Conservation (phyloP, 2,797 vertebrate species). For the Synaphobranchus kaupii region DNA sequence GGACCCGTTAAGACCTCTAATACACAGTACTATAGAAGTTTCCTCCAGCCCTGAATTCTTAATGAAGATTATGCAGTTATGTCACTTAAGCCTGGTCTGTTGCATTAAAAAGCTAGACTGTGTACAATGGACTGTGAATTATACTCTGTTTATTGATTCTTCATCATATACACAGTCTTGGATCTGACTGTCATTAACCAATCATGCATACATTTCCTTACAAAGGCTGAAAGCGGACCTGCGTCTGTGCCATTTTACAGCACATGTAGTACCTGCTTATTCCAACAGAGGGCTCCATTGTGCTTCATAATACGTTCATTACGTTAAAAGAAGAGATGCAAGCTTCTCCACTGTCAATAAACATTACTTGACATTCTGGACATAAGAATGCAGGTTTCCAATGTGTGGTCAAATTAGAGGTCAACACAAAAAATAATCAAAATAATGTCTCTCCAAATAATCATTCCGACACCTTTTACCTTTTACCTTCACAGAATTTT, state of each 20-base stretch:
- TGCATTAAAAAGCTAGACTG: no score
- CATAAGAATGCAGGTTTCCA: background rate
- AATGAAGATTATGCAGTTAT: no score
- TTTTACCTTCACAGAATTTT: background rate
- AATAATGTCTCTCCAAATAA: background rate
- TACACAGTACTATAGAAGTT: no score
- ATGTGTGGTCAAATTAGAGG: background rate
- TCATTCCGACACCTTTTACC: background rate
- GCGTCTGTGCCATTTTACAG: background rate
- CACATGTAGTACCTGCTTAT: background rate
- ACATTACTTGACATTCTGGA: no score
- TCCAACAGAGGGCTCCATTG: constrained; percentile 42
- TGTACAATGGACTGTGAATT: background rate
- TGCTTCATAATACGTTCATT: constrained; percentile 11
- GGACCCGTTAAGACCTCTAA: no score
- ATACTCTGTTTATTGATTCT: no score
- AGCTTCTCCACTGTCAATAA: background rate
- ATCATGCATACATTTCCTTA: no score
- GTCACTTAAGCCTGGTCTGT: no score
- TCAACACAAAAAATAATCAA: background rate
- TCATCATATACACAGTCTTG: no score
- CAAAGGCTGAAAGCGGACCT: background rate
- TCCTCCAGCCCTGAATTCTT: no score
- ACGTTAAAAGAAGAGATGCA: background rate
- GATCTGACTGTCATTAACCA: no score